These are phyloP conservation scores for Zygogramma bicolorata DNA, from an alignment of 2,888 invertebrate species.

Conservation along the genomic window DNA sequence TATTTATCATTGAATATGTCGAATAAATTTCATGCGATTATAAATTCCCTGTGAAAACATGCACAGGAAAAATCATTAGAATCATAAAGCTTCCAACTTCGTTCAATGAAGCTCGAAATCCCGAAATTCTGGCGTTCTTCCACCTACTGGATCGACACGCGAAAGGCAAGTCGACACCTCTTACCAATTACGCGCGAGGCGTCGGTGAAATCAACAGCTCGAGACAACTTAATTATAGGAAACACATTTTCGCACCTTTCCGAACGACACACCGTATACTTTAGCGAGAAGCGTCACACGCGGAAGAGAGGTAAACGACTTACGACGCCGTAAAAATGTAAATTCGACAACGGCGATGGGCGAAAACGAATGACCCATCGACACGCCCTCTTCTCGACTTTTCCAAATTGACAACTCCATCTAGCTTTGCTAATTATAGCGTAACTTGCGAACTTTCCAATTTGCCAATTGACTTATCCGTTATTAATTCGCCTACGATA, in stretches of 20 bases:
- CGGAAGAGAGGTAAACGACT: not conserved
- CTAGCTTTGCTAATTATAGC: not conserved
- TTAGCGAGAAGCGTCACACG: not conserved
- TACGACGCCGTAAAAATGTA: not conserved
- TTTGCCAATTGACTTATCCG: constrained; percentile 9
- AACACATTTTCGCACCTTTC: constrained; percentile 4
- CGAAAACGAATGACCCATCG: not conserved
- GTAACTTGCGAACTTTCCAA: constrained; percentile 5
- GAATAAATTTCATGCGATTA: too few species aligned
- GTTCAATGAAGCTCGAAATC: not conserved
- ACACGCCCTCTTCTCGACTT: not conserved
- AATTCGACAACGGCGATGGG: constrained; percentile 8
- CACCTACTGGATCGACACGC: not conserved
- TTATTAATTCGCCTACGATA: constrained; percentile 18
- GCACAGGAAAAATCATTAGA: too few species aligned
- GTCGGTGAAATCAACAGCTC: not conserved
- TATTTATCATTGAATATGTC: too few species aligned
- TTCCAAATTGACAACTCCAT: constrained; percentile 10
- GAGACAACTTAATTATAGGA: constrained; percentile 1
- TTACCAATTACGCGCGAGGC: not conserved
- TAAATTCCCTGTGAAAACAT: too few species aligned
- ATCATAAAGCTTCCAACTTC: not conserved
- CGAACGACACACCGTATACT: not conserved
- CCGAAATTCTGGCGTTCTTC: not conserved
- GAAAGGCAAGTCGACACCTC: not conserved